Percentiles rank a stretch among this genome's conserved stretches.
Conservation (phyloP, 2,888 invertebrate genomes). For the Cheilosia urbana region DNA sequence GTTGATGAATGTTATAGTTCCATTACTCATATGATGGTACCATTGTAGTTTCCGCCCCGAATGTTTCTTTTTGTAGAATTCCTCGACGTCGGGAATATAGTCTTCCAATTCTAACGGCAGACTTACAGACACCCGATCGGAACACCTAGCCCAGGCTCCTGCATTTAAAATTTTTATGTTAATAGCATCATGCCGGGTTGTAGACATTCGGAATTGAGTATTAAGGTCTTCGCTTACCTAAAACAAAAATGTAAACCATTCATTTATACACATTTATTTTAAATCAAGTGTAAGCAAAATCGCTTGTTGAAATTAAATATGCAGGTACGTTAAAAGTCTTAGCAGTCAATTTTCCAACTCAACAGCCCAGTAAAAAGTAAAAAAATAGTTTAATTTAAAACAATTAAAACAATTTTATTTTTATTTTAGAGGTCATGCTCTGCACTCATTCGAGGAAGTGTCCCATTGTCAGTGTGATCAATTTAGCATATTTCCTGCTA, state of each 20-base stretch:
- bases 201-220: conserved; percentile 94
- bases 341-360: too few species aligned
- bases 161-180: conserved; percentile 99
- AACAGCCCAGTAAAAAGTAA: too few species aligned
- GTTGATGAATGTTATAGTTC: conserved; percentile 97
- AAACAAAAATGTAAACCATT: conserved; percentile 8
- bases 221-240: conserved; percentile 96
- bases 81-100: conserved; percentile 99
- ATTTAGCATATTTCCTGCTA: too few species aligned
- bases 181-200: conserved; percentile 93
- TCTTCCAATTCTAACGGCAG: conserved; percentile 99
- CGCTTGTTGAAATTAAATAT: too few species aligned
- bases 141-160: conserved; percentile 98
- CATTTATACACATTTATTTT: not conserved
- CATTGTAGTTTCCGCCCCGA: conserved; percentile 98
- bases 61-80: conserved; percentile 98
- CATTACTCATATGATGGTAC: conserved; percentile 99
- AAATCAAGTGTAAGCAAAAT: not conserved
- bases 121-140: conserved; percentile 97
- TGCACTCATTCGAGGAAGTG: too few species aligned
- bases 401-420: too few species aligned
- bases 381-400: too few species aligned
- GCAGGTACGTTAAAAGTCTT: too few species aligned
- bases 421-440: too few species aligned
- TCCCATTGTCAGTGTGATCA: too few species aligned